Conservation (phyloP, 1,140 invertebrate species). For the honey bee (Apis mellifera) region Amel_HAv3.1 CM009942.2:1344001-1344500, state of each 20-base stretch:
- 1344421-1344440: too few relatives aligned
- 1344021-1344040: conserved; percentile 42
- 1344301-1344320: not conserved
- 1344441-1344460: too few relatives aligned
- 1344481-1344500: too few relatives aligned
- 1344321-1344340: too few relatives aligned
- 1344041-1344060: conserved; percentile 23
- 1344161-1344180: conserved; percentile 40
- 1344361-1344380: too few relatives aligned
- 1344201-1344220: conserved; percentile 52
- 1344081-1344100: conserved; percentile 55
- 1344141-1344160: conserved; percentile 45
- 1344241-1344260: not conserved
- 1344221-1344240: conserved; percentile 44
- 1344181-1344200: conserved; percentile 59
- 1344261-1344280: not conserved
- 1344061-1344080: conserved; percentile 61
- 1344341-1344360: too few relatives aligned
- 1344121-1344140: conserved; percentile 47
- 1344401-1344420: too few relatives aligned
- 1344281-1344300: not conserved
- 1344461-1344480: too few relatives aligned
- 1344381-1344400: too few relatives aligned
- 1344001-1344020: conserved; percentile 30
- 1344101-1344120: conserved; percentile 52